Evolutionary conservation across 2,113 vertebrate genomes (phyloP).

Genomic region (Fulica atra): DNA sequence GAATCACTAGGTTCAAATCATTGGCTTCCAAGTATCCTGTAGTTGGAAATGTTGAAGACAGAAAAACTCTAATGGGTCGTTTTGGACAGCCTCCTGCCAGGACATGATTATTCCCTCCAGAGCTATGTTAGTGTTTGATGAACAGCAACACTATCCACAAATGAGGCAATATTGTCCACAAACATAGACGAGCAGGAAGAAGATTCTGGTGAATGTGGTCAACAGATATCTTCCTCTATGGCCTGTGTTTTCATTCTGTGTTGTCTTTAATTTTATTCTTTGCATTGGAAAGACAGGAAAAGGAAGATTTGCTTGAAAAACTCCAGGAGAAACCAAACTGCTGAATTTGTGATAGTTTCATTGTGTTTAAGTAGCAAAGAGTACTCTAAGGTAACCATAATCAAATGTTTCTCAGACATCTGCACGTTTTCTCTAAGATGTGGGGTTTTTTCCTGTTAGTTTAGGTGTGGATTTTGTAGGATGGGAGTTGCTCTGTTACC

Average conservation of each 20-base stretch:
- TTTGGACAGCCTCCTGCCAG: slow-evolving; percentile 49
- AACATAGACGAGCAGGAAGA: neutral
- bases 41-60: neutral
- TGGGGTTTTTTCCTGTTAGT: fast-evolving
- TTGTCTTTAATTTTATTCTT: neutral
- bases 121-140: neutral
- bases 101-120: slow-evolving; percentile 5
- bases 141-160: neutral
- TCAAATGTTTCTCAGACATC: neutral
- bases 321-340: neutral
- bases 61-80: slow-evolving; percentile 34
- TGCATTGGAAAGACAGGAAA: neutral
- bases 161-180: neutral
- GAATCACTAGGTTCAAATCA: slow-evolving; percentile 43
- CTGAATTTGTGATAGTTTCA: neutral
- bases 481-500: neutral
- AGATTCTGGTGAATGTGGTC: neutral
- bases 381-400: neutral
- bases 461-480: neutral
- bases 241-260: neutral
- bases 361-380: neutral
- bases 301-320: neutral
- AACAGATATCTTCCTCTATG: neutral
- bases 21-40: slow-evolving; percentile 3
- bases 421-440: neutral